Conservation (phyloP, 1,140 invertebrate genomes). For the Drosophila malerkotliana region DNA sequence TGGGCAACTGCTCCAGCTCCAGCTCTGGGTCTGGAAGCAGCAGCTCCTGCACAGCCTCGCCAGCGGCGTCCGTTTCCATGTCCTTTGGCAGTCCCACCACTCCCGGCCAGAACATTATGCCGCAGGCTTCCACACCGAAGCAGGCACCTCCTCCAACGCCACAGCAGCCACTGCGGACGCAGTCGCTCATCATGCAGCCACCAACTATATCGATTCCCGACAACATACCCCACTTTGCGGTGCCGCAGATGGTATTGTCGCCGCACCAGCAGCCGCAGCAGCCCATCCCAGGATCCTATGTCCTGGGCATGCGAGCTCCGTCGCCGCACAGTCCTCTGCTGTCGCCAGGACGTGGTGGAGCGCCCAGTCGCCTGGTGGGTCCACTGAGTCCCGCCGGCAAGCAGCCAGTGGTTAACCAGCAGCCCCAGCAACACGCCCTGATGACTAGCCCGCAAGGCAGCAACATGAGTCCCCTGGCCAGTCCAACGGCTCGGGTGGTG, state of each 20-base stretch:
- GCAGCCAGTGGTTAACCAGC: slow-evolving; percentile 21
- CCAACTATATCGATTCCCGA: slow-evolving; percentile 87
- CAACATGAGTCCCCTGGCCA: slow-evolving; percentile 63
- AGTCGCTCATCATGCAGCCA: slow-evolving; percentile 84
- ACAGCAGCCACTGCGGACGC: slow-evolving; percentile 38
- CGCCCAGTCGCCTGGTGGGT: slow-evolving; percentile 46
- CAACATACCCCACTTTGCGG: slow-evolving; percentile 84
- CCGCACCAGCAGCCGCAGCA: slow-evolving; percentile 57
- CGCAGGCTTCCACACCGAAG: slow-evolving; percentile 64
- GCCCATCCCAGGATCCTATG: slow-evolving; percentile 34
- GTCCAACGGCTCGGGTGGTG: slow-evolving; percentile 58
- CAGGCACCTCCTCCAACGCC: slow-evolving; percentile 23
- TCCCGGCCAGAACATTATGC: slow-evolving; percentile 44
- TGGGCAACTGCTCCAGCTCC: slow-evolving; percentile 74
- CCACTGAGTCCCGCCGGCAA: slow-evolving; percentile 64
- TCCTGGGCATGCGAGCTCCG: slow-evolving; percentile 62
- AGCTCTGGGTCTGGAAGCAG: slow-evolving; percentile 27
- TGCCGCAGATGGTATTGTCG: slow-evolving; percentile 85
- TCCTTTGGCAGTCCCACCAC: slow-evolving; percentile 66
- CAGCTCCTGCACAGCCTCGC: slow-evolving; percentile 5
- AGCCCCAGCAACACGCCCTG: slow-evolving; percentile 44
- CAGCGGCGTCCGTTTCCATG: slow-evolving; percentile 13
- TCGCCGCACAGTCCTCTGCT: slow-evolving; percentile 75
- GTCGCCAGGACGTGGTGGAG: slow-evolving; percentile 59
- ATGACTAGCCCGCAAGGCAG: slow-evolving; percentile 45